Evolutionary conservation across 1,140 invertebrate species (phyloP), one percentile per base, ranked within the genome.

Genomic region (Brachionus paranguensis): DNA sequence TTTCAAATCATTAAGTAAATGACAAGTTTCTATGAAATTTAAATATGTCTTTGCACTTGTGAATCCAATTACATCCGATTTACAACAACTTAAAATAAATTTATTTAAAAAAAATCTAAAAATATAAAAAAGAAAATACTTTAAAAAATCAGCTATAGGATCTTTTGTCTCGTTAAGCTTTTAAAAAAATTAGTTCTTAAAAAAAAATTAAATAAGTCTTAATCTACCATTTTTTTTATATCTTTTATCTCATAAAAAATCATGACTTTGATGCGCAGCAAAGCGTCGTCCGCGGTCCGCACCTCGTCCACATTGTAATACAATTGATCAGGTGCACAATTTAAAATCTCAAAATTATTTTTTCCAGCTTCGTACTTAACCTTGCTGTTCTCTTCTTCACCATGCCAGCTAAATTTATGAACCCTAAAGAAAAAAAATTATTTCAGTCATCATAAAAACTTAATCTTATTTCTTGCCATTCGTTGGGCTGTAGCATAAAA

Each of bases 281-380:
- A 76, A 14, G 88, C 87, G 85, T 89, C 88, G 85, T 89, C 88
- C 24, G 86, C 84, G 60, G 88, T 88, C 14, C 88, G 79, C 0
- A 89, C 87, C 78, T 89, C 87, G 85, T 89, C 88, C 86, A 88
- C 88, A 86, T 89, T 89, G 78, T 89, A 89, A 70, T 88, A 89
- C 84, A 89, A 87, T 85, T 89, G 88, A 78, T 87, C 88, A 17
- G 88, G 88, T 14, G 88, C 88, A 41, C 88, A 86, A 55, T 86
- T 85, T 2, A 89, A 84, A 47, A 86, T 86, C 60, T 86, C 86
- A 85, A 89, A 88, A 12, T 79, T 85, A 29, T 86, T 83, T n/a
- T 78, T 60, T 37, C 85, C 85, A 29, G 86, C 86, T 7, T 87
- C 85, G 20, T 87, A 85, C 11, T 85, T 85, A 6, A 88, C 88